Percentiles rank a stretch among this genome's conserved stretches.
Evolutionary conservation across 2,797 vertebrate species (phyloP).

Genomic region (Eulemur rubriventer): DNA sequence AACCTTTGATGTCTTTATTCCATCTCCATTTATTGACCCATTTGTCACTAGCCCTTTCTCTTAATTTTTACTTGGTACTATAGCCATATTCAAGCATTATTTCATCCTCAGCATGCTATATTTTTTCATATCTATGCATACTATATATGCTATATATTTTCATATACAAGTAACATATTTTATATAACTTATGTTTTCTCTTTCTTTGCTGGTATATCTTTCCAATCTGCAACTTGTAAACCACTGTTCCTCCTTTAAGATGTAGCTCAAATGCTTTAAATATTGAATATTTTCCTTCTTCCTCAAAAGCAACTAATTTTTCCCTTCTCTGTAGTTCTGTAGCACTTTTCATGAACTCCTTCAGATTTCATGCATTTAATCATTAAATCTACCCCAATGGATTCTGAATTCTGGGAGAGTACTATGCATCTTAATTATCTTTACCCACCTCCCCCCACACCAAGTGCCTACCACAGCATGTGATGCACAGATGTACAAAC

Average conservation of each 20-base stretch:
- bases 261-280: neutral
- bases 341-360: neutral
- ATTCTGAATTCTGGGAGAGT: neutral
- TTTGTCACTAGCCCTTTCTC: neutral
- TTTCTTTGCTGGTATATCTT: neutral
- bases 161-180: neutral
- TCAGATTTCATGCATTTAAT: neutral
- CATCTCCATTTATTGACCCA: neutral
- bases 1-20: neutral
- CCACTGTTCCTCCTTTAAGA: neutral
- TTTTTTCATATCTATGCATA: neutral
- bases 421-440: neutral
- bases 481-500: neutral
- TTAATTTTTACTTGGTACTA: neutral
- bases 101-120: neutral
- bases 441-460: neutral
- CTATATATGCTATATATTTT: neutral
- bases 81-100: neutral
- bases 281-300: neutral
- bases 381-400: neutral
- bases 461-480: neutral
- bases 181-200: neutral
- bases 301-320: neutral
- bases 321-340: neutral
- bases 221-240: neutral